phyloP scores from a whole-genome alignment of 2,113 vertebrate genomes.

The Syngnathus floridae region DNA sequence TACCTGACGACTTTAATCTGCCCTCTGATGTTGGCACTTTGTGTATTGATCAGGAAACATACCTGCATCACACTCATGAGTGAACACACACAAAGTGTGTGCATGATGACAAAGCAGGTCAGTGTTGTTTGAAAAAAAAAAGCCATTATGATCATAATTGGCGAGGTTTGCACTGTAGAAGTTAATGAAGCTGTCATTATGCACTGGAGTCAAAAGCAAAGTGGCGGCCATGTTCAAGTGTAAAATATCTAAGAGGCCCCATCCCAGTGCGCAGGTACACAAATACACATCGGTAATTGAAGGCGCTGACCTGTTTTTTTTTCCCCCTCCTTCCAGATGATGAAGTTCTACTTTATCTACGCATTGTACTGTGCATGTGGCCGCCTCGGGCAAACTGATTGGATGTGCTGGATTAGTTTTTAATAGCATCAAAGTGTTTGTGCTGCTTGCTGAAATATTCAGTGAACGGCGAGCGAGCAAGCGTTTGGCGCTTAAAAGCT shows the following conservation, averaged over 20 bases:
- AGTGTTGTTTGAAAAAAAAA: neutral
- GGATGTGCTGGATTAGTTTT: constrained; percentile 10
- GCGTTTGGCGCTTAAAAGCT: neutral
- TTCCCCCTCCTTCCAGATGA: neutral
- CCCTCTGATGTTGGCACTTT: constrained; percentile 39
- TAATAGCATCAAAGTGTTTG: constrained; percentile 20
- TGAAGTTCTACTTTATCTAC: neutral
- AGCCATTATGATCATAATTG: neutral
- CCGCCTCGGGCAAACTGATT: constrained; percentile 11
- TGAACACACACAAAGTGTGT: neutral
- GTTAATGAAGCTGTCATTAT: neutral
- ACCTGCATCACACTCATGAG: constrained; percentile 9
- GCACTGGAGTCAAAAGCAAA: neutral
- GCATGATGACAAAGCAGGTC: neutral
- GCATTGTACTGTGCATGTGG: neutral
- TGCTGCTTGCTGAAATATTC: constrained; percentile 8
- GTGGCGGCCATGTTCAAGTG: neutral
- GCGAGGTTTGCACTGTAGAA: neutral
- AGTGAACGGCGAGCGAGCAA: neutral
- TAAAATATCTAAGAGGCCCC: neutral
- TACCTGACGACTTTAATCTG: constrained; percentile 21
- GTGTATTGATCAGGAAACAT: constrained; percentile 44
- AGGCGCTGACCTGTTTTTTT: constrained; percentile 37
- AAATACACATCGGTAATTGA: constrained; percentile 51
- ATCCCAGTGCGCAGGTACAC: constrained; percentile 28